Base-by-base conservation (phyloP, 2,888 invertebrate species). In the Seladonia tumulorum region DNA sequence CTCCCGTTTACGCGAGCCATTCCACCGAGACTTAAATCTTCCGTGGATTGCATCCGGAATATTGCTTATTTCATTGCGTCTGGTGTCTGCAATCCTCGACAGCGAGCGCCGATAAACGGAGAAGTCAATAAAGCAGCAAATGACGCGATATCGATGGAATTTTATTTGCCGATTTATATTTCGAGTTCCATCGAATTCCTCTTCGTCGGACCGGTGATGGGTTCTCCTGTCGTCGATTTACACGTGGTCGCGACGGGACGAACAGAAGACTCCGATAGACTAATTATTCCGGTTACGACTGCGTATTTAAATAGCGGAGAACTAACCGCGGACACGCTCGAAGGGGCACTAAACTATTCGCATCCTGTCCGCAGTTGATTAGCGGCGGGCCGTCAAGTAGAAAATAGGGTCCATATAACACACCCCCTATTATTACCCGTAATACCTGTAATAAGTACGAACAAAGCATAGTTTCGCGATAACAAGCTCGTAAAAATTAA, bases 361-460 rank as follows among this genome's bases (percentile, higher is more conserved):
- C 66, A 66, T 85, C 85, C 85, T 78, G 79, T 66, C 75, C 53
- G 68, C 22, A 18, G 53, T 16, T 53, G 70, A 70, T 70, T 49
- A 53, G 47, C 25, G n/a, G 68, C 16, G n/a, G 74, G 10, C 57
- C 85, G 63, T 47, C 39, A 49, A 35, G 79, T 79, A 79, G 85
- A 85, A 85, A 85, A 84, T 85, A 60, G 75, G 25, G 29, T n/a
- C 8, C 25, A 35, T 39, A 4, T 25, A 75, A 53, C 75, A 63
- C 83, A n/a, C 63, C 75, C 75, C 74, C 22, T 35, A 12, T 47
- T 42, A n/a, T 35, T 57, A 18, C 16, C 16, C 18, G 35, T 16
- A 25, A 57, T 45, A n/a, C n/a, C 22, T n/a, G n/a, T 8, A 76
- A 49, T 39, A 66, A 80, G 22, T 45, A 12, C 5, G 12, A 47